Evolutionary conservation across 2,113 vertebrate genomes (phyloP), one percentile per base, ranked within the genome.

Genomic region (Larimichthys crocea): DNA sequence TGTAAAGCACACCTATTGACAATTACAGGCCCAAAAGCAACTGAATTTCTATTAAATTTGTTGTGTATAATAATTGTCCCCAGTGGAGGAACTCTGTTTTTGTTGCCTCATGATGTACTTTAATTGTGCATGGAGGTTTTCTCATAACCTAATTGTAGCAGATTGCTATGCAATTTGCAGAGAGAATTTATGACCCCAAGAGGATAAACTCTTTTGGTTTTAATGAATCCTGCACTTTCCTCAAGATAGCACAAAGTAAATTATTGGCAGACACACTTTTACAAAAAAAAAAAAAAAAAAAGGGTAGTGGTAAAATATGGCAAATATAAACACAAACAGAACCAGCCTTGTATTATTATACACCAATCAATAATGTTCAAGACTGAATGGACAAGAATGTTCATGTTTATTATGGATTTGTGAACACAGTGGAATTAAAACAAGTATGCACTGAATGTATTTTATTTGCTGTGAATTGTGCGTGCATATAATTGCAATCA

Each of bases 121-220:
- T 42, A 44, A 46, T 35, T 65, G 40, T 56, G 74, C 74, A 48
- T 56, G 74, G 24, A 48, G 22, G 42, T n/a, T 53, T 70, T 53
- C 66, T 69, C 31, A 29, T 29, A 61, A 46, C 46, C 66, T 53
- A n/a, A 79, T 22, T 61, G 46, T 68, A 68, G 49, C 24, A 64
- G 49, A 55, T 53, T 64, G 26, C 31, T 50, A 44, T 26, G 35
- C 16, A 53, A 56, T 64, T 29, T 42, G 2, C 17, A 10, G 35
- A 55, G 40, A 65, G 26, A 50, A 56, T 44, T 71, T 57, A 57
- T 17, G 40, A 57, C 10, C 22, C 53, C 22, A 26, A 46, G 40
- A 71, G 35, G 26, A 55, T 55, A 26, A 71, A 57, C 35, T 26
- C 20, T 57, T 70, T 42, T 71, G 68, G 19, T 42, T 56, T 26